phyloP scores from a whole-genome alignment of 2,113 vertebrate genomes.

The Sclerurus mexicanus region DNA sequence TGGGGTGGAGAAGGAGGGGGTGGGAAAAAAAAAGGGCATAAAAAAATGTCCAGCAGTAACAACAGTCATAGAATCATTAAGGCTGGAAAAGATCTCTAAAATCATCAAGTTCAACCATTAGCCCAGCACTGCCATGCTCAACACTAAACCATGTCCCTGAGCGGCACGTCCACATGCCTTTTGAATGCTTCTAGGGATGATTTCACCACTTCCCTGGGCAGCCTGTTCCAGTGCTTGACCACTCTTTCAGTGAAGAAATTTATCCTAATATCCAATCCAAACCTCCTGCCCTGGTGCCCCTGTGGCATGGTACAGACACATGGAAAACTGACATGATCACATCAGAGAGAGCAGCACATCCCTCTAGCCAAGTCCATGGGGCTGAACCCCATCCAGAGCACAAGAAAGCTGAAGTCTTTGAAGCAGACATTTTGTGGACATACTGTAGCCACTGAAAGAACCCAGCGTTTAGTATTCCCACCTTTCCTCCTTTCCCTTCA shows the following conservation, averaged over 20 bases:
- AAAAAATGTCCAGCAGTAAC: background rate
- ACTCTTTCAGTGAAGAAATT: background rate
- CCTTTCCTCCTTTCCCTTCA: background rate
- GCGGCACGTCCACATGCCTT: background rate
- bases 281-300: background rate
- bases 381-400: background rate
- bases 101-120: background rate
- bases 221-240: background rate
- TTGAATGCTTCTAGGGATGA: background rate
- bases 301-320: slow-evolving; percentile 45
- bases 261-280: background rate
- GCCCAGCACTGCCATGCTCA: background rate
- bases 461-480: background rate
- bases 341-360: background rate
- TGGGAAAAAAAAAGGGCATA: background rate
- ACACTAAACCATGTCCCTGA: background rate
- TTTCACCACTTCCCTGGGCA: background rate
- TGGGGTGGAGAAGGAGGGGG: background rate
- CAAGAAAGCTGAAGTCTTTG: background rate
- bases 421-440: slow-evolving; percentile 17
- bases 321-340: slow-evolving; percentile 48
- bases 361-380: background rate
- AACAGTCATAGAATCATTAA: background rate
- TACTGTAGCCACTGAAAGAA: background rate
- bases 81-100: background rate